Conservation (phyloP, 2,113 vertebrate species). For the Lycocorax pyrrhopterus region DNA sequence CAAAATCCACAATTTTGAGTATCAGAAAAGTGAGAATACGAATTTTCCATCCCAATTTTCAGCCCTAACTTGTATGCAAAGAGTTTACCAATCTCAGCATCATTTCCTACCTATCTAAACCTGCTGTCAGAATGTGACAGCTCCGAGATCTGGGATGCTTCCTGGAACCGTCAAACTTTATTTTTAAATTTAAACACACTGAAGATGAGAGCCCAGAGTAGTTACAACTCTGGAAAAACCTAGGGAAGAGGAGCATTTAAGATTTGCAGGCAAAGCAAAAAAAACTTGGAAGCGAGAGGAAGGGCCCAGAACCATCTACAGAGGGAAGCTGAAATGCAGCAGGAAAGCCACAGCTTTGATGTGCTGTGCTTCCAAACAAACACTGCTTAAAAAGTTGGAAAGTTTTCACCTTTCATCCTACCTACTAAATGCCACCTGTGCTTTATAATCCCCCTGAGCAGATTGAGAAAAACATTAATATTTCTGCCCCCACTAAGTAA, state of each 20-base stretch:
- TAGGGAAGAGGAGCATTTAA: not conserved
- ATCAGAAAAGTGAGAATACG: not conserved
- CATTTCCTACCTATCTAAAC: not conserved
- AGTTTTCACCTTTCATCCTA: not conserved
- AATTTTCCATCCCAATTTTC: not conserved
- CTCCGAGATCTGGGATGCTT: not conserved
- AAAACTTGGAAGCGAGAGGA: not conserved
- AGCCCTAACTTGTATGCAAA: not conserved
- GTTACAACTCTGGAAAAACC: not conserved
- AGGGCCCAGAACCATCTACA: not conserved
- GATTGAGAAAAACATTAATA: not conserved
- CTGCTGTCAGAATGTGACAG: not conserved
- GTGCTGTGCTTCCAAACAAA: not conserved
- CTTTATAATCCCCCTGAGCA: not conserved
- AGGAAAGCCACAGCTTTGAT: not conserved
- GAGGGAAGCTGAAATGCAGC: not conserved
- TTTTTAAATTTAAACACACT: not conserved
- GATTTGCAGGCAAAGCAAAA: not conserved
- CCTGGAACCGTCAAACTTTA: not conserved
- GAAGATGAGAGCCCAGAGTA: not conserved
- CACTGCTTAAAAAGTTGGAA: not conserved
- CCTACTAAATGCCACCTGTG: not conserved
- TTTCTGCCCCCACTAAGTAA: not conserved
- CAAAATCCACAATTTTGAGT: not conserved
- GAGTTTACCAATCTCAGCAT: not conserved